A percentile compares a stretch with the other conserved stretches of the same genome.
Conservation (phyloP, 2,113 vertebrate genomes). For the Tiliqua scincoides region DNA sequence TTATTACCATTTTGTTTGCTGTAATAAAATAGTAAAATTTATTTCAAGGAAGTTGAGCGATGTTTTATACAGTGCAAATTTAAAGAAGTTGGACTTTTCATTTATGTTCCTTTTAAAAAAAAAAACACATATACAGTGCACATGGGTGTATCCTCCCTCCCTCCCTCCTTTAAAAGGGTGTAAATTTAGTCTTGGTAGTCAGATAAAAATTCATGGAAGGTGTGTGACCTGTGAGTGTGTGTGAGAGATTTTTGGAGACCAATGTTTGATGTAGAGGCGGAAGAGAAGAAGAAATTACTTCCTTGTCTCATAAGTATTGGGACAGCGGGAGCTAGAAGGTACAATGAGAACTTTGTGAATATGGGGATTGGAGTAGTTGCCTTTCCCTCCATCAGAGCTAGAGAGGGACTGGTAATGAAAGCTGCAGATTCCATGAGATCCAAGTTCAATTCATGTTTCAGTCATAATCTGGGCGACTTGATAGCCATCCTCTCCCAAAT, state of each 20-base stretch:
- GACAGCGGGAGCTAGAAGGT: slow-evolving; percentile 34
- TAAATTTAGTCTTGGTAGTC: slow-evolving; percentile 79
- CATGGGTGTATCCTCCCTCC: too few species aligned
- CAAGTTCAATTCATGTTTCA: not conserved
- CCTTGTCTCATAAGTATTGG: slow-evolving; percentile 62
- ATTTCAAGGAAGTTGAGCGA: slow-evolving; percentile 89
- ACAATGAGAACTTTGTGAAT: not conserved
- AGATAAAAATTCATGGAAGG: slow-evolving; percentile 63
- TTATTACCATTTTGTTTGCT: slow-evolving; percentile 90
- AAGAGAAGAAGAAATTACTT: slow-evolving; percentile 30
- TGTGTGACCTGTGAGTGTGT: not conserved
- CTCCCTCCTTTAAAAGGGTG: slow-evolving; percentile 76
- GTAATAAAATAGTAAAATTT: slow-evolving; percentile 92
- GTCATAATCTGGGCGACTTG: too few species aligned
- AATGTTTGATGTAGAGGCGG: not conserved
- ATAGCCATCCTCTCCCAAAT: not conserved
- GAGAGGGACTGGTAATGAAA: not conserved
- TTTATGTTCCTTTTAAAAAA: slow-evolving; percentile 84
- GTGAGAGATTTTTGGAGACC: slow-evolving; percentile 32
- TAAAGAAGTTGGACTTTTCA: slow-evolving; percentile 89
- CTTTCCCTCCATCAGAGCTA: not conserved
- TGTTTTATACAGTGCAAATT: slow-evolving; percentile 89
- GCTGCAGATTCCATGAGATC: not conserved
- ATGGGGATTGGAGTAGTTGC: not conserved
- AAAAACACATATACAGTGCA: too few species aligned